phyloP scores from a whole-genome alignment of 2,113 vertebrate genomes.

The Actenoides lindsayi region DNA sequence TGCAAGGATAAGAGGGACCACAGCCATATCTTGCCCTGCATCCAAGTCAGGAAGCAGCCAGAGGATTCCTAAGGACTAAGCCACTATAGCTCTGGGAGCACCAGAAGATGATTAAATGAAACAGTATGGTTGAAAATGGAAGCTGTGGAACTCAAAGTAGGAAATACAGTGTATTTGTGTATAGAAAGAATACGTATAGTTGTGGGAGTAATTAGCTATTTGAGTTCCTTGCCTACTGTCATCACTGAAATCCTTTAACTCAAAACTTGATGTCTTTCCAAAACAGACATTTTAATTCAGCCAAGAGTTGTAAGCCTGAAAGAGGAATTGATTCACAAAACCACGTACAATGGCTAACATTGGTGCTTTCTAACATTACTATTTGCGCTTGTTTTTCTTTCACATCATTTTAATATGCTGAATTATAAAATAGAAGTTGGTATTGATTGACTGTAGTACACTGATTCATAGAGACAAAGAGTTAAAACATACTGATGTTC shows the following conservation, averaged over 20 bases:
- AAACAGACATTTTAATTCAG: neutral
- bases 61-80: neutral
- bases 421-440: neutral
- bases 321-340: neutral
- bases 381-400: neutral
- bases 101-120: neutral
- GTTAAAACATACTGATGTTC: conserved; percentile 27
- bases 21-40: neutral
- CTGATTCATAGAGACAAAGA: conserved; percentile 11
- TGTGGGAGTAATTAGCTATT: neutral
- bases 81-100: neutral
- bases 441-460: neutral
- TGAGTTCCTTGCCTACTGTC: neutral
- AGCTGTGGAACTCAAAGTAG: neutral
- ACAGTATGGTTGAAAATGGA: neutral
- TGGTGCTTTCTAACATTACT: neutral
- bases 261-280: conserved; percentile 14
- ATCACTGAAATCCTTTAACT: neutral
- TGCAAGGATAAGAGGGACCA: neutral
- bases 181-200: neutral
- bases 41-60: neutral
- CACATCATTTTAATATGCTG: neutral
- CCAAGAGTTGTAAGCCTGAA: neutral
- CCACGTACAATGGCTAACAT: neutral
- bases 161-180: neutral